phyloP scores from a whole-genome alignment of 2,797 vertebrate species.

The Spatula versicolor region DNA sequence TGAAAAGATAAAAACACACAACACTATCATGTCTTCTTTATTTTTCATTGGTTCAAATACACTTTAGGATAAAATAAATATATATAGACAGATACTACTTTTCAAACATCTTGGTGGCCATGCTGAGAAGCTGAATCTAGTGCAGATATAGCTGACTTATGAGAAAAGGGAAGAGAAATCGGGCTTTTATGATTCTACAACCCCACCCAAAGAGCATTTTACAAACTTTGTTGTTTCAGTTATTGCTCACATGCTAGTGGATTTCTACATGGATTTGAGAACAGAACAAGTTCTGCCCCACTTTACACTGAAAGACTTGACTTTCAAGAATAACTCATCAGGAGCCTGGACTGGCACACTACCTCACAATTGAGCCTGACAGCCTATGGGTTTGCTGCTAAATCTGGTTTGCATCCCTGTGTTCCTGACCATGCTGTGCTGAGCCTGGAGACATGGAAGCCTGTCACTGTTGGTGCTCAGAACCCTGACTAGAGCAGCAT shows the following conservation, averaged over 20 bases:
- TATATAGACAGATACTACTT: neutral
- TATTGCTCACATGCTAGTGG: conserved; percentile 24
- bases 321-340: neutral
- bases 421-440: neutral
- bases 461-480: neutral
- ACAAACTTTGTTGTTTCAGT: neutral
- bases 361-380: neutral
- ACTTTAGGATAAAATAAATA: neutral
- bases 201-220: neutral
- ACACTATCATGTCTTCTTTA: neutral
- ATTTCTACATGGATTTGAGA: conserved; percentile 19
- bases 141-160: neutral
- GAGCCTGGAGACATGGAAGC: neutral
- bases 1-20: neutral
- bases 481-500: neutral
- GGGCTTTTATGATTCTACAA: neutral
- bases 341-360: neutral
- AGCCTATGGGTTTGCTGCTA: conserved; percentile 39
- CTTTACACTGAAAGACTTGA: conserved; percentile 47
- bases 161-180: neutral
- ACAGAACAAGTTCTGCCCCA: conserved; percentile 46
- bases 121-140: neutral
- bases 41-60: neutral
- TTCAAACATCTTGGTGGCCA: neutral
- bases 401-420: conserved; percentile 29